Evolutionary conservation across 2,113 vertebrate genomes (phyloP).

Genomic region (Tympanuchus pallidicinctus): DNA sequence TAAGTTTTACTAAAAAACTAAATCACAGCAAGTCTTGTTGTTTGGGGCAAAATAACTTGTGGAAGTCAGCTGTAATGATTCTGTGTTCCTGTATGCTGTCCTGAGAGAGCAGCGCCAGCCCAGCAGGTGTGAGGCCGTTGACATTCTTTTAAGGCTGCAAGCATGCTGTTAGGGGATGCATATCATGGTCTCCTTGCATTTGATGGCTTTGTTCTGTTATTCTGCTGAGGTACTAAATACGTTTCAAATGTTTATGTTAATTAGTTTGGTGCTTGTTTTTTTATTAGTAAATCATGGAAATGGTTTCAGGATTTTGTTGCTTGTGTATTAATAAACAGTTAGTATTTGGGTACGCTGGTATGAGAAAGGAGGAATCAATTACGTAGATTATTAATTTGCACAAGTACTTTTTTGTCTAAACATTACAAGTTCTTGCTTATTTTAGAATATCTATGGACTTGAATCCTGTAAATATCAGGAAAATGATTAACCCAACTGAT

Average conservation of each 20-base stretch:
- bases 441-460: background rate
- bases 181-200: background rate
- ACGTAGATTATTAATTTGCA: background rate
- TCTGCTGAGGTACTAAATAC: conserved; percentile 38
- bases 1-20: background rate
- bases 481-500: background rate
- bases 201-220: conserved; percentile 36
- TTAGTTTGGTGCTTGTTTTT: conserved; percentile 2
- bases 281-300: background rate
- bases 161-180: background rate
- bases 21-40: background rate
- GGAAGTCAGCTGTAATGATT: background rate
- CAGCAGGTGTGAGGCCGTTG: background rate
- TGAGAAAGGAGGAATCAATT: background rate
- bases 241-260: conserved; percentile 33
- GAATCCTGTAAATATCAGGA: background rate
- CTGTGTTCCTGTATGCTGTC: background rate
- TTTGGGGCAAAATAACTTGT: background rate
- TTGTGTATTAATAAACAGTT: background rate
- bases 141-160: conserved; percentile 21
- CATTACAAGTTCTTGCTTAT: background rate
- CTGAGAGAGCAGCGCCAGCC: background rate
- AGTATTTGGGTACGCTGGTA: background rate
- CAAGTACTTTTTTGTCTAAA: background rate
- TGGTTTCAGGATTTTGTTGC: background rate